Evolutionary conservation across 2,797 vertebrate genomes (phyloP), one percentile per base, ranked within the genome.

Genomic region (Muraenolepis orangiensis): DNA sequence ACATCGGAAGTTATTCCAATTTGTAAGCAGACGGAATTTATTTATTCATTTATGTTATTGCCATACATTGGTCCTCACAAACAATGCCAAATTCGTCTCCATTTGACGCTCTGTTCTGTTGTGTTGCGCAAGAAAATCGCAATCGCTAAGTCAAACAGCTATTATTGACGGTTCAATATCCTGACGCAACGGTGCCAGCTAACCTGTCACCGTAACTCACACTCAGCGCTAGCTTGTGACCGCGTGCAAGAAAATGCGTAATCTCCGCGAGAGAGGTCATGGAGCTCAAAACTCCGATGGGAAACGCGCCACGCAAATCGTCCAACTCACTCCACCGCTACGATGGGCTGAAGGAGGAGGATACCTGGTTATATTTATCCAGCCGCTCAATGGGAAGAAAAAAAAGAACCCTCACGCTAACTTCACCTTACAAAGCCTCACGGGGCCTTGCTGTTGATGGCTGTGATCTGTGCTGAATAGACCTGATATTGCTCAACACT

Each of bases 301-400:
- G 80, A 80, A 84, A 80, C 31, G 31, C 5, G 26, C 72, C 72
- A 68, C 72, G 1, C 4, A 72, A 66, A 82, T 83, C 42, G 82
- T 82, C 30, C 70, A 42, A 40, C 32, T 78, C 75, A 72, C 76
- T n/a, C 84, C 70, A 80, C 81, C 76, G 72, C 79, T 23, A 38
- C 1, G 46, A n/a, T 57, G 46, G 46, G 20, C 46, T n/a, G 18
- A 57, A 8, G 20, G 46, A 34, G 7, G 32, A 57, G 20, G 46
- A 57, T 10, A 74, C 46, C n/a, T n/a, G n/a, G 32, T 71, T 68
- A 66, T 84, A 74, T 78, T 74, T 74, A 80, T 71, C 80, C 82
- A 74, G 86, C 82, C 79, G 80, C 76, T 89, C 78, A 90, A 77
- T 90, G 91, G n/a, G n/a, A 91, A 57, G 42, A 57, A 20, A 57